Evolutionary conservation across 2,113 vertebrate species (phyloP).

Genomic region (Eptesicus fuscus): DNA sequence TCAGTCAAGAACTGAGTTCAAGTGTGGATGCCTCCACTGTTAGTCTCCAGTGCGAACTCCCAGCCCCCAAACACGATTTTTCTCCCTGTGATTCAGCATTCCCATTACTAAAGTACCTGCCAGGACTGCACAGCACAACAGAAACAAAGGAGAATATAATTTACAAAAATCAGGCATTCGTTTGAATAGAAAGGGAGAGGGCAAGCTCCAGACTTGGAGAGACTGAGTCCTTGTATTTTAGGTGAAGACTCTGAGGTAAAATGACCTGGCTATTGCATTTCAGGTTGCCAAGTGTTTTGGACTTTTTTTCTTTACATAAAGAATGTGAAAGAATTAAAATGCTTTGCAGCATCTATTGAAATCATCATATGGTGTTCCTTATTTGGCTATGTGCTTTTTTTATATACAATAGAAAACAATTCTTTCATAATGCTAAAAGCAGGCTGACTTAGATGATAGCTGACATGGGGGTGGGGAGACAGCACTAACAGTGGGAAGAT

Average conservation of each 20-base stretch:
- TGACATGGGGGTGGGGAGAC: background rate
- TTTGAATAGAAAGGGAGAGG: background rate
- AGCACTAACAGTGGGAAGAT: background rate
- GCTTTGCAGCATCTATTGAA: background rate
- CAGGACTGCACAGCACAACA: background rate
- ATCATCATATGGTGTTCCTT: background rate
- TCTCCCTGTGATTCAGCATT: background rate
- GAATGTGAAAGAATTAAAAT: slow-evolving; percentile 42
- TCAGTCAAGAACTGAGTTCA: background rate
- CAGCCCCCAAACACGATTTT: background rate
- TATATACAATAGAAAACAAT: background rate
- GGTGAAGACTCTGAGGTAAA: background rate
- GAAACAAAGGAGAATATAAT: background rate
- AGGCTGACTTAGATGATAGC: background rate
- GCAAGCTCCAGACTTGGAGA: background rate
- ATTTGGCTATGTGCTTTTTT: background rate
- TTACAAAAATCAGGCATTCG: background rate
- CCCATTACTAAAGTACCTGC: background rate
- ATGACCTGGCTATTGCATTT: background rate
- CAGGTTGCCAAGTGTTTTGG: background rate
- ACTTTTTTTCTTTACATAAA: background rate
- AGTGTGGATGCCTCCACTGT: background rate
- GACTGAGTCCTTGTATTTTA: background rate
- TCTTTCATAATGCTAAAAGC: background rate
- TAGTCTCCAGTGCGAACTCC: too few relatives aligned